These are phyloP conservation scores for Neopelma chrysocephalum DNA, from an alignment of 2,797 vertebrate species.

Conservation along the genomic window DNA sequence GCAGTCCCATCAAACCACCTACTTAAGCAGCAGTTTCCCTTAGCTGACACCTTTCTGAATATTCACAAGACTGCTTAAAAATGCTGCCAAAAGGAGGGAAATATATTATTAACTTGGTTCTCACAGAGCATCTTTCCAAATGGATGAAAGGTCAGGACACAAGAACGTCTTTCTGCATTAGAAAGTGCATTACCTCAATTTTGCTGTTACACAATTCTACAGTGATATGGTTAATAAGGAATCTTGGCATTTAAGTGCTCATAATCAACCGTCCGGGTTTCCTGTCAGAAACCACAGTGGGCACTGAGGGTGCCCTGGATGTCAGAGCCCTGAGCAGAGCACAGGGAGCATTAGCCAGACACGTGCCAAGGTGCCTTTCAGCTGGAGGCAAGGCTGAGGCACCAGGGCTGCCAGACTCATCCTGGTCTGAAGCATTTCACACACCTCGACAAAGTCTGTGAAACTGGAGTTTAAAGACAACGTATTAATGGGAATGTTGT, in stretches of 20 bases:
- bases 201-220: neutral
- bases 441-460: neutral
- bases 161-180: neutral
- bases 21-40: neutral
- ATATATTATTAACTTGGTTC: neutral
- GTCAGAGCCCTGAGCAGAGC: neutral
- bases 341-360: neutral
- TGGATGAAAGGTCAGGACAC: neutral
- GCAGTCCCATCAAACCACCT: neutral
- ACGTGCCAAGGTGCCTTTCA: neutral
- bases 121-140: neutral
- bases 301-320: neutral
- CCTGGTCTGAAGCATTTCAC: neutral
- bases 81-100: neutral
- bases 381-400: neutral
- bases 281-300: neutral
- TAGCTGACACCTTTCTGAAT: neutral
- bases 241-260: neutral
- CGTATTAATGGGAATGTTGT: neutral
- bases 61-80: neutral
- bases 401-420: neutral
- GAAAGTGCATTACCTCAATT: neutral
- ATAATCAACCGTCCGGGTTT: neutral
- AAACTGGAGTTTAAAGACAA: neutral
- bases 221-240: neutral